Percentiles rank a stretch among this genome's conserved stretches.
Conservation (phyloP, 1,140 invertebrate species). For the Pinna nobilis region DNA sequence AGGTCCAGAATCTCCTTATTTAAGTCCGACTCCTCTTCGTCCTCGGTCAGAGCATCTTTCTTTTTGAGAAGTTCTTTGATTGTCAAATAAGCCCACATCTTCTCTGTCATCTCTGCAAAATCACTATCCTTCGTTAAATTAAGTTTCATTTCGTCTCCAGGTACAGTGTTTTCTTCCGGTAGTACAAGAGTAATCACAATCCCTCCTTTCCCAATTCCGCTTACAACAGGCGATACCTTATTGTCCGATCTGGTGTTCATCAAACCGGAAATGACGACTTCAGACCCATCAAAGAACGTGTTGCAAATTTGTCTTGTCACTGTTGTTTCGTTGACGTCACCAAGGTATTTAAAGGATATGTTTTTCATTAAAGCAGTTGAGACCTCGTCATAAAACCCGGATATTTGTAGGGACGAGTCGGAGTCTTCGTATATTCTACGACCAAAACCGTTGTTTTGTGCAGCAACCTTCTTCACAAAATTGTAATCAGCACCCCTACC, state of each 20-base stretch:
- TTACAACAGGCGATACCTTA: neutral
- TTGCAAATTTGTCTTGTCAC: conserved; percentile 51
- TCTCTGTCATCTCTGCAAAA: conserved; percentile 77
- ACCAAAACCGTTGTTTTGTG: conserved; percentile 82
- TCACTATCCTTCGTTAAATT: conserved; percentile 79
- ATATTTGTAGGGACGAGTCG: conserved; percentile 80
- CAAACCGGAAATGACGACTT: conserved; percentile 55
- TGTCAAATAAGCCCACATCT: conserved; percentile 82
- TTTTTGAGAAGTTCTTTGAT: conserved; percentile 80
- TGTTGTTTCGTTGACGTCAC: conserved; percentile 51
- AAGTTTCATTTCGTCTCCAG: neutral
- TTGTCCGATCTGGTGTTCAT: neutral
- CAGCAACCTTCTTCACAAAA: conserved; percentile 80
- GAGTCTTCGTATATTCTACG: conserved; percentile 83
- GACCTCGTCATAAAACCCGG: conserved; percentile 81
- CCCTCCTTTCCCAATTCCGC: neutral
- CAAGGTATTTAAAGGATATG: conserved; percentile 80
- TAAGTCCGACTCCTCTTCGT: conserved; percentile 38
- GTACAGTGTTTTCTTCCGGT: neutral
- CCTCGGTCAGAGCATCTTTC: conserved; percentile 18
- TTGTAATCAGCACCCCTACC: conserved; percentile 82
- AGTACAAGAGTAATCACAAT: neutral
- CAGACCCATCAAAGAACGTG: conserved; percentile 48
- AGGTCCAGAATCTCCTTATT: conserved; percentile 45
- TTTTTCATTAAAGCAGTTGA: conserved; percentile 81